A percentile compares a stretch with the other conserved stretches of the same genome.
phyloP scores from a whole-genome alignment of 2,888 invertebrate genomes.

The Mylabris sibirica region DNA sequence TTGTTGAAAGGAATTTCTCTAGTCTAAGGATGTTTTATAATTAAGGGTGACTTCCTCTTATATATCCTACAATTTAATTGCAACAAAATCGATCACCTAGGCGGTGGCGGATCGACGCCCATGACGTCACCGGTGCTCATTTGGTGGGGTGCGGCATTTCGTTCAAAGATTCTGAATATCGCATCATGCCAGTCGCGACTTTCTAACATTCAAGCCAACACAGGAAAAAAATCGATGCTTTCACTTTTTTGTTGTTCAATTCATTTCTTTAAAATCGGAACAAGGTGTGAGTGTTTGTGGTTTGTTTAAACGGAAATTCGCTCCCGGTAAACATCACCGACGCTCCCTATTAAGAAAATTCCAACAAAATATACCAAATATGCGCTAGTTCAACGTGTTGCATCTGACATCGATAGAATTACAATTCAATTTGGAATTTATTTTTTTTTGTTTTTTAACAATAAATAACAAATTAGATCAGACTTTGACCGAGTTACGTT shows the following conservation, averaged over 20 bases:
- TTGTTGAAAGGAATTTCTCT: background rate
- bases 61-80: slow-evolving; percentile 39
- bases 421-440: background rate
- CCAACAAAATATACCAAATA: background rate
- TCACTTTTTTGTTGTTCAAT: background rate
- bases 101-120: slow-evolving; percentile 53
- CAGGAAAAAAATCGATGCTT: background rate
- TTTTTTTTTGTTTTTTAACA: background rate
- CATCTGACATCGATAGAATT: background rate
- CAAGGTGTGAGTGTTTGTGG: background rate
- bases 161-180: slow-evolving; percentile 32
- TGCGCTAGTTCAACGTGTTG: background rate
- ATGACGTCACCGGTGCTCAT: slow-evolving; percentile 62
- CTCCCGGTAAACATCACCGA: background rate
- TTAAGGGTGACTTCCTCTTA: background rate
- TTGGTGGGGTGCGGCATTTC: slow-evolving; percentile 53
- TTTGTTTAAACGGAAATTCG: background rate
- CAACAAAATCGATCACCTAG: slow-evolving; percentile 54
- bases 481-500: slow-evolving; percentile 17
- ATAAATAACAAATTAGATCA: background rate
- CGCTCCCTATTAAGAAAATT: background rate
- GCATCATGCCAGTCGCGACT: background rate
- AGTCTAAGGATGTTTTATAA: background rate
- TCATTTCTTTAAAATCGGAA: background rate
- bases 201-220: background rate